Percentiles rank a stretch among this genome's conserved stretches.
Evolutionary conservation across 2,888 invertebrate species (phyloP).

Genomic region (Cephus pygmeus): DNA sequence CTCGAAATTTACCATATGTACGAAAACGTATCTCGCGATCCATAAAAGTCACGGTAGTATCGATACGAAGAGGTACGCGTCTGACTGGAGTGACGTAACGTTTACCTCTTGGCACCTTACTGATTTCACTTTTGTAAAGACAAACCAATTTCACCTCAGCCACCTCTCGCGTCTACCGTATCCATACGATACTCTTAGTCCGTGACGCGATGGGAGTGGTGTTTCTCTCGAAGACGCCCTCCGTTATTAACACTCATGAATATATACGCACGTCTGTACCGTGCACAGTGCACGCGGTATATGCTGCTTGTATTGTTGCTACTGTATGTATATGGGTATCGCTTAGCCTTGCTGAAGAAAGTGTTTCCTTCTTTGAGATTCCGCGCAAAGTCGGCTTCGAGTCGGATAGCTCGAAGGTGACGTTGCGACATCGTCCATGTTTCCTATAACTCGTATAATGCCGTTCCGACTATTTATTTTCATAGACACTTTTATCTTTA

Average conservation of each 20-base stretch:
- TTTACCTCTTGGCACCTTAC: not conserved
- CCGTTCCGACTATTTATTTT: too few species aligned
- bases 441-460: too few species aligned
- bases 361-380: not conserved
- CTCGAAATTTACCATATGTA: not conserved
- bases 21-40: not conserved
- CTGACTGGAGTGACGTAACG: slow-evolving; percentile 22
- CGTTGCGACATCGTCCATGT: too few species aligned
- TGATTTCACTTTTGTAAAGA: slow-evolving; percentile 48
- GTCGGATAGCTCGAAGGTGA: too few species aligned
- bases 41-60: not conserved
- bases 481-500: too few species aligned
- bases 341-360: not conserved
- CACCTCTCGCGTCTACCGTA: not conserved
- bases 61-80: not conserved
- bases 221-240: not conserved
- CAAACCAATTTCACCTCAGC: slow-evolving; percentile 36
- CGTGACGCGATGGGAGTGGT: not conserved
- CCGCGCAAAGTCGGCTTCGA: too few species aligned
- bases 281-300: not conserved
- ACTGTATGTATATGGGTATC: not conserved
- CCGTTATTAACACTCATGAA: not conserved
- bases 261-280: not conserved
- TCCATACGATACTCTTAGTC: not conserved
- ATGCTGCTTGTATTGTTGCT: not conserved